phyloP scores from a whole-genome alignment of 2,113 vertebrate species.

The Phyllostomus hastatus region DNA sequence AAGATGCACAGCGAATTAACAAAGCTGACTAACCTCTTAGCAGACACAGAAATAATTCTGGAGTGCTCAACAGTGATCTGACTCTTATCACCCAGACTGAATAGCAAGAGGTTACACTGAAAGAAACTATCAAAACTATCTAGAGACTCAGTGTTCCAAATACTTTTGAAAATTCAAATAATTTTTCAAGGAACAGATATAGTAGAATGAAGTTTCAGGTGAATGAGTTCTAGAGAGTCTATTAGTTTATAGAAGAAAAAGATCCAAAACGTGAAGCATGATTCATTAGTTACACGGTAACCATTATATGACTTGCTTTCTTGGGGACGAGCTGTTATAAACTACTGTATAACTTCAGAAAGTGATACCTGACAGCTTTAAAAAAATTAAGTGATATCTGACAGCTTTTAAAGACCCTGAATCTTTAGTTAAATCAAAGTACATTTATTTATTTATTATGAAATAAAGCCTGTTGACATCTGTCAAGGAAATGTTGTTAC shows the following conservation, averaged over 20 bases:
- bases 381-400: too few relatives aligned
- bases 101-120: constrained; percentile 8
- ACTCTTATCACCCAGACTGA: not conserved
- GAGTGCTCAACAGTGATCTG: not conserved
- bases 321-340: not conserved
- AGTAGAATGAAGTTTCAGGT: constrained; percentile 14
- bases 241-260: constrained; percentile 25
- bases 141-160: not conserved
- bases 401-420: not conserved
- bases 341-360: not conserved
- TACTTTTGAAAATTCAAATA: constrained; percentile 27
- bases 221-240: not conserved
- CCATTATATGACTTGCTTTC: not conserved
- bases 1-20: not conserved
- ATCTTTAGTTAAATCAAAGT: constrained; percentile 37
- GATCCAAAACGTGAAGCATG: constrained; percentile 9
- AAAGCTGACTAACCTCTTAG: not conserved
- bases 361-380: not conserved
- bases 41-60: not conserved
- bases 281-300: not conserved
- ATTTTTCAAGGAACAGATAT: not conserved
- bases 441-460: constrained; percentile 33
- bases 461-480: not conserved
- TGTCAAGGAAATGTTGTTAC: constrained; percentile 8
- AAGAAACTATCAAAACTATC: constrained; percentile 39